Conservation (phyloP, 1,140 invertebrate genomes). For the Tetramorium alpestre region DNA sequence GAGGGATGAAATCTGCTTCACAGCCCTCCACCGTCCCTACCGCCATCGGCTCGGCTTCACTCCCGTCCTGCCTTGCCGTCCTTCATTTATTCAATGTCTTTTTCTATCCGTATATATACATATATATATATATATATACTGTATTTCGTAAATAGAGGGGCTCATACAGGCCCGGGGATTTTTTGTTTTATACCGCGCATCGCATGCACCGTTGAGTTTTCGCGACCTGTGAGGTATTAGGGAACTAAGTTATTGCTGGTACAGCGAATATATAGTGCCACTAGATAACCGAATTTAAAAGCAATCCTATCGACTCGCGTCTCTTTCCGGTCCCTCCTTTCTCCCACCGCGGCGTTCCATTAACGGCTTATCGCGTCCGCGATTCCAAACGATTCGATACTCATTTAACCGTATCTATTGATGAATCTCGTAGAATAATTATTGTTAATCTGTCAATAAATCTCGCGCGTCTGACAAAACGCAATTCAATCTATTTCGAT, state of each 20-base stretch:
- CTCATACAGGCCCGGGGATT: constrained; percentile 15
- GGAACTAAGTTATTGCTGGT: constrained; percentile 57
- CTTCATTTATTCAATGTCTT: constrained; percentile 35
- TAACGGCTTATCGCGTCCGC: constrained; percentile 48
- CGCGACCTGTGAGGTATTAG: constrained; percentile 58
- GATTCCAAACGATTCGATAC: constrained; percentile 52
- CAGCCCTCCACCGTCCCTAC: constrained; percentile 19
- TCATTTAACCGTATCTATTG: constrained; percentile 57
- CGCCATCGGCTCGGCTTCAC: constrained; percentile 5
- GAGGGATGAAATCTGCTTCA: constrained; percentile 71
- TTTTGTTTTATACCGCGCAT: constrained; percentile 47
- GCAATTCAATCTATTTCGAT: constrained; percentile 47
- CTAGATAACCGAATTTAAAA: constrained; percentile 60
- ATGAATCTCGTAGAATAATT: constrained; percentile 59
- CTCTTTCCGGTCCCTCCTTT: constrained; percentile 28
- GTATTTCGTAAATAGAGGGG: constrained; percentile 63
- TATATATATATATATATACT: not conserved
- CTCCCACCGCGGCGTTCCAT: constrained; percentile 22
- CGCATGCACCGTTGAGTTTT: constrained; percentile 19
- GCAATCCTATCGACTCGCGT: constrained; percentile 44
- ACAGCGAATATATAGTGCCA: constrained; percentile 28
- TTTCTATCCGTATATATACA: not conserved
- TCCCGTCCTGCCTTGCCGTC: constrained; percentile 12
- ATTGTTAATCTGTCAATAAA: constrained; percentile 61
- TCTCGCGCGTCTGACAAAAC: constrained; percentile 39